These are phyloP conservation scores for Tenualosa thibaudeaui DNA, from an alignment of 2,797 vertebrate species.

Conservation along the genomic window DNA sequence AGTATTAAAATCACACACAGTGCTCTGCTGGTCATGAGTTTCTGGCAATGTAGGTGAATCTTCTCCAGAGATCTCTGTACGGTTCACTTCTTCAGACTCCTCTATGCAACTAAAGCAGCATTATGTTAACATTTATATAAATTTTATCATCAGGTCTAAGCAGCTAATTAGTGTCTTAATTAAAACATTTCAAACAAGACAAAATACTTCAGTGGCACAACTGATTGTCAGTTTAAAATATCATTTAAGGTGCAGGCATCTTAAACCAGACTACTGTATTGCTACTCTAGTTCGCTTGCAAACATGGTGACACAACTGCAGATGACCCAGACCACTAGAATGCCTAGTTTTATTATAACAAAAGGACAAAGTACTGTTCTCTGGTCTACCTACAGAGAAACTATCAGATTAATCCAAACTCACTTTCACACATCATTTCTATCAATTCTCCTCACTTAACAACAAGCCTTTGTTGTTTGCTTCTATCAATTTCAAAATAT, in stretches of 20 bases:
- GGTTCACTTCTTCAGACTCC: conserved; percentile 7
- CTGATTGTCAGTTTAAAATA: neutral
- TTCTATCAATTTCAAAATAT: too few species aligned
- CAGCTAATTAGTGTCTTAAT: neutral
- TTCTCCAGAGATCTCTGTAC: neutral
- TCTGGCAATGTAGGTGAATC: conserved; percentile 8
- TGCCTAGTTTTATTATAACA: too few species aligned
- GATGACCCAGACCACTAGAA: too few species aligned
- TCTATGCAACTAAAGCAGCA: neutral
- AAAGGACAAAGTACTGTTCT: too few species aligned
- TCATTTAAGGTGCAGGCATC: neutral
- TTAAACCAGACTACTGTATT: neutral
- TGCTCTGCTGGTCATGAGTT: conserved; percentile 77
- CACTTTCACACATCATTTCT: too few species aligned
- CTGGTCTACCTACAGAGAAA: too few species aligned
- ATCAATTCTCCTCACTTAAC: too few species aligned
- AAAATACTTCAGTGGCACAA: neutral
- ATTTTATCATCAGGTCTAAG: neutral
- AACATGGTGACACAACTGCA: too few species aligned
- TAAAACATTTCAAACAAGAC: neutral
- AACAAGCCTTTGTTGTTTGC: too few species aligned
- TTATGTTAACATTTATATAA: neutral
- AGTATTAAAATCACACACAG: conserved; percentile 86
- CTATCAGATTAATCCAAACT: too few species aligned
- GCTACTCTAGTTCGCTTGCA: too few species aligned